Evolutionary conservation across 35 echinoderm and acorn worm genomes (phyloP).

Genomic region (Lytechinus pictus): DNA sequence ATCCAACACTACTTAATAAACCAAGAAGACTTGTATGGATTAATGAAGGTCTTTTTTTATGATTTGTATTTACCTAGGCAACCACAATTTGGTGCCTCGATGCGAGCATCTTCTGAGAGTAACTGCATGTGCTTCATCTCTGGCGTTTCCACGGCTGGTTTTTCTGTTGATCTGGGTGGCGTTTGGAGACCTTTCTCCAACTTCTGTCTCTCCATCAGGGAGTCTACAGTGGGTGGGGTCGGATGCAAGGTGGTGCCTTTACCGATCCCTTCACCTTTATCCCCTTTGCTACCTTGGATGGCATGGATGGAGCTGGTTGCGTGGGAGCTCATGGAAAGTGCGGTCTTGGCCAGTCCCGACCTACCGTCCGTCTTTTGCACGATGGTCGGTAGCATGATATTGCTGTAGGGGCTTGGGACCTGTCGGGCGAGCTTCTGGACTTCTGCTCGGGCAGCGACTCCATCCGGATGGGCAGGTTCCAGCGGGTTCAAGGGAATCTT

Average conservation of each 20-base stretch:
- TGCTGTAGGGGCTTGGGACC: slow-evolving; percentile 38
- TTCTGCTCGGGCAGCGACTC: slow-evolving; percentile 33
- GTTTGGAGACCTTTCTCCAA: slow-evolving; percentile 41
- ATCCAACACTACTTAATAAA: too few relatives aligned
- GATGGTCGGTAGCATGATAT: slow-evolving; percentile 33
- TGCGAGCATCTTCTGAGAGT: slow-evolving; percentile 71
- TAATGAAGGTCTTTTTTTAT: too few relatives aligned
- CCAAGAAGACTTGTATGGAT: too few relatives aligned
- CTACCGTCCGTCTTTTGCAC: slow-evolving; percentile 20
- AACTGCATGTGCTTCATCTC: slow-evolving; percentile 69
- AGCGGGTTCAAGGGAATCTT: slow-evolving; percentile 36
- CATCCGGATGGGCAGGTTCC: slow-evolving; percentile 30
- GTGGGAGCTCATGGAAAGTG: slow-evolving; percentile 26
- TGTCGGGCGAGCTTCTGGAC: slow-evolving; percentile 50
- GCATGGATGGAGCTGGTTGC: slow-evolving; percentile 42
- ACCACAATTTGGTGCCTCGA: slow-evolving; percentile 82
- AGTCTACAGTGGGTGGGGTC: slow-evolving; percentile 29
- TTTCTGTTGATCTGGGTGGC: slow-evolving; percentile 51
- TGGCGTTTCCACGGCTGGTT: slow-evolving; percentile 54
- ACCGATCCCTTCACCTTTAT: slow-evolving; percentile 15
- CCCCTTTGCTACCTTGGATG: slow-evolving; percentile 28
- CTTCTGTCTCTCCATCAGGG: slow-evolving; percentile 43
- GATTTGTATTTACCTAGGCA: slow-evolving; percentile 78
- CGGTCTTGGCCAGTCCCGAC: background rate
- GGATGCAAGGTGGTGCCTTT: slow-evolving; percentile 45